phyloP scores from a whole-genome alignment of 2,888 invertebrate genomes.

The Tortrix viridana region DNA sequence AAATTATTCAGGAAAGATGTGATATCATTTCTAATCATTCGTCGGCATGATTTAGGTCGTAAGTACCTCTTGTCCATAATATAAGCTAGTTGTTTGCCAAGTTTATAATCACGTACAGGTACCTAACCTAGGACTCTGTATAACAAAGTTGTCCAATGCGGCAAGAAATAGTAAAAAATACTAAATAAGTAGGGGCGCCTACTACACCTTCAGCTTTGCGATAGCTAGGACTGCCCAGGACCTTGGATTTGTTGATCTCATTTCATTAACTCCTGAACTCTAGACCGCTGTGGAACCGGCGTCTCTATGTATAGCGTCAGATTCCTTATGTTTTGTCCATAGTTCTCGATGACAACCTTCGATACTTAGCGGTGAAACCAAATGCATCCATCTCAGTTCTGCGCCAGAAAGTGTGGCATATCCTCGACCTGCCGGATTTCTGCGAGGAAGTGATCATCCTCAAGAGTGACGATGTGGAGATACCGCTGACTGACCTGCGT shows the following conservation, averaged over 20 bases:
- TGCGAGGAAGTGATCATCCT: conserved; percentile 74
- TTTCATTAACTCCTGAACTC: no score
- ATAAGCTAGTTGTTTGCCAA: no score
- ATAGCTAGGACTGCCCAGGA: no score
- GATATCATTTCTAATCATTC: conserved; percentile 71
- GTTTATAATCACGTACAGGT: no score
- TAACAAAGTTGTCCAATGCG: no score
- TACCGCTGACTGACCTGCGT: conserved; percentile 65
- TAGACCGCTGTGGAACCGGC: no score
- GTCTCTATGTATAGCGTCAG: not conserved
- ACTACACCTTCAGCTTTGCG: no score
- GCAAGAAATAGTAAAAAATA: no score
- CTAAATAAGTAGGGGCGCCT: no score
- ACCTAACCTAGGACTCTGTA: no score
- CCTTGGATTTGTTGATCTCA: no score
- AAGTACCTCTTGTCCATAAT: conserved; percentile 49
- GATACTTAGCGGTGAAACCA: conserved; percentile 69
- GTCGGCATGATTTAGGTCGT: conserved; percentile 71
- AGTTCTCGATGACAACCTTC: conserved; percentile 66
- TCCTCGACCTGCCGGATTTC: conserved; percentile 73
- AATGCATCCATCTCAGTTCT: conserved; percentile 65
- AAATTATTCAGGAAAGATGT: conserved; percentile 72
- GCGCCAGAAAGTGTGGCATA: conserved; percentile 73
- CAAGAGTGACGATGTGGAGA: conserved; percentile 58
- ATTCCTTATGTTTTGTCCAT: conserved; percentile 6